These are phyloP conservation scores for Bucco capensis DNA, from an alignment of 2,113 vertebrate species.

Conservation along the genomic window DNA sequence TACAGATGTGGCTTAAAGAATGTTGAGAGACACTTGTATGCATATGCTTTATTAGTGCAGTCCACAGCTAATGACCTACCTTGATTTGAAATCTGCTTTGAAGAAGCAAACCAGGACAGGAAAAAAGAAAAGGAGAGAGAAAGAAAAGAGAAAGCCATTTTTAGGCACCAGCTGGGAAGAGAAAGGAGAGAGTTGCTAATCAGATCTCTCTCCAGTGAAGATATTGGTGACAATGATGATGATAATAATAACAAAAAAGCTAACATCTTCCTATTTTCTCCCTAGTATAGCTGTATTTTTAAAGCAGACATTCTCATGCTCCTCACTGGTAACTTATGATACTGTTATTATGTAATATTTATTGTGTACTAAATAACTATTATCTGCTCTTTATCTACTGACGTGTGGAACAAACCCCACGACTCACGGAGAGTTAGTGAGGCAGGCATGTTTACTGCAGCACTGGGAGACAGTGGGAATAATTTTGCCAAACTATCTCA, in stretches of 20 bases:
- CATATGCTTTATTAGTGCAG: neutral
- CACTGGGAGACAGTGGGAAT: too few relatives aligned
- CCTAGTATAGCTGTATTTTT: neutral
- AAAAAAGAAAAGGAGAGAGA: neutral
- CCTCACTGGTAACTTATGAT: too few relatives aligned
- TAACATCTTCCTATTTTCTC: neutral
- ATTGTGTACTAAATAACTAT: too few relatives aligned
- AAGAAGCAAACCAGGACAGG: neutral
- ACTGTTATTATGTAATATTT: too few relatives aligned
- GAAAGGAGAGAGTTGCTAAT: neutral
- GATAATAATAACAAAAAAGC: neutral
- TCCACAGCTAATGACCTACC: neutral
- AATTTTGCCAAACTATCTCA: too few relatives aligned
- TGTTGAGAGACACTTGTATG: neutral
- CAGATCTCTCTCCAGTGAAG: neutral
- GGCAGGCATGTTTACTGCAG: too few relatives aligned
- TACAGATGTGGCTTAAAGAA: rapidly evolving
- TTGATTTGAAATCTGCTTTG: neutral
- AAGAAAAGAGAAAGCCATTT: neutral
- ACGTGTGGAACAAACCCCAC: too few relatives aligned
- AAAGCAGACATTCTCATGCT: too few relatives aligned
- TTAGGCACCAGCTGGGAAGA: neutral
- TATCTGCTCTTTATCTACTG: too few relatives aligned
- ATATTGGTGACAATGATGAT: neutral
- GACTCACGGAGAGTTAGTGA: too few relatives aligned